Percentiles rank a stretch among this genome's conserved stretches.
phyloP scores from a whole-genome alignment of 2,888 invertebrate genomes.

The Drosophila rellima region DNA sequence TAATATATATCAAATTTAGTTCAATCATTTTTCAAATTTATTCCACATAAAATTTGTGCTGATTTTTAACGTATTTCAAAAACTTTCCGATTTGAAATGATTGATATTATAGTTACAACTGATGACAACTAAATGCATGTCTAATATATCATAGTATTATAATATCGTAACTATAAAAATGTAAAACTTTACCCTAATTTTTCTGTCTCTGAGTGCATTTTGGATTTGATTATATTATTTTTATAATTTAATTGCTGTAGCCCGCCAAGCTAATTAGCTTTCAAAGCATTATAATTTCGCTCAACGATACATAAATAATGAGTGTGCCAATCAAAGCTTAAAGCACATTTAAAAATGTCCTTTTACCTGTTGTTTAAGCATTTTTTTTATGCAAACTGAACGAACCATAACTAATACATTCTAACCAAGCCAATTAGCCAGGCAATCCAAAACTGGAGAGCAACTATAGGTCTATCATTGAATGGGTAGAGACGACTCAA shows the following conservation, averaged over 20 bases:
- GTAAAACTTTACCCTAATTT: no score
- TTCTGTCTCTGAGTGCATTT: background rate
- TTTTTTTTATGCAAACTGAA: conserved; percentile 45
- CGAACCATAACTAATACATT: conserved; percentile 63
- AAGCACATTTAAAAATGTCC: conserved; percentile 22
- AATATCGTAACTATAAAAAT: background rate
- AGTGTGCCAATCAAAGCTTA: conserved; percentile 24
- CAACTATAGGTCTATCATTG: conserved; percentile 53
- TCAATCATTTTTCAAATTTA: conserved; percentile 24
- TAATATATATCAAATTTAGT: conserved; percentile 21
- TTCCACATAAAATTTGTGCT: conserved; percentile 13
- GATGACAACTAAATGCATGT: conserved; percentile 1
- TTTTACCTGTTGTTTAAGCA: conserved; percentile 41
- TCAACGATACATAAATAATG: conserved; percentile 39
- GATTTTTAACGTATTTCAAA: background rate
- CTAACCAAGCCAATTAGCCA: conserved; percentile 66
- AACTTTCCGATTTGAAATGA: background rate
- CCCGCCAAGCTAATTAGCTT: conserved; percentile 37
- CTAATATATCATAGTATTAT: background rate
- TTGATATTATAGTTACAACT: background rate
- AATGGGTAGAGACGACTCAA: conserved; percentile 22
- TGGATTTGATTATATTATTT: background rate
- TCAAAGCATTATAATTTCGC: conserved; percentile 27
- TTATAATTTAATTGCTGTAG: background rate
- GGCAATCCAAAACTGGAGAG: conserved; percentile 17